Evolutionary conservation across 2,113 vertebrate species (phyloP), one percentile per base, ranked within the genome.

Genomic region (Periophthalmodon schlosseri): DNA sequence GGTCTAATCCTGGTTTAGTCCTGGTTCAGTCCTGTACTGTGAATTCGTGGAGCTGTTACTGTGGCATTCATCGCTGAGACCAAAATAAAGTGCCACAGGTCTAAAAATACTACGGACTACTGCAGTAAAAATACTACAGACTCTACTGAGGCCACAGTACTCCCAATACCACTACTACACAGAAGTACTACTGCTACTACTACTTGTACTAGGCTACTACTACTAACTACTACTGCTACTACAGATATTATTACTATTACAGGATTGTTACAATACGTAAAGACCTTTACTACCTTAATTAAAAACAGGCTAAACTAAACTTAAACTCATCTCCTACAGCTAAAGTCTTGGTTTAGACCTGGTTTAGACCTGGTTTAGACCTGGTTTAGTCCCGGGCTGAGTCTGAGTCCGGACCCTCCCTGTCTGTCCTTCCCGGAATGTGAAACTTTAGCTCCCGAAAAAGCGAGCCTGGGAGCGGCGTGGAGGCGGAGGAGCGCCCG

Each of bases 81-180:
- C 36, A 92, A 92, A 95, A 95, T 95, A 94, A 94, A 34, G 7
- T 34, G 24, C 28, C 57, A 94, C 78, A 83, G 78, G 87, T 93
- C 93, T 92, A 94, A 60, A 57, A 60, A 60, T 60, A 60, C 57
- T 23, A 60, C 14, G n/a, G 13, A 23, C 90, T 92, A 84, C 85
- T 90, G 87, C 93, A 57, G 56, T 92, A 91, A 81, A 92, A 90
- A 92, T 91, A 88, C 88, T 79, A 87, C 89, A 71, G 86, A 87
- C 82, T 69, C 85, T 28, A 28, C 39, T 33, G 76, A 78, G 75
- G 78, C 76, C 76, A 52, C 77, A 77, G 75, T 84, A 77, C 88
- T 81, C 81, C 79, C 74, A 70, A 12, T 34, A 65, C 33, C 13
- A 77, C 66, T 57, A 58, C 21, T 58, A 58, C 56, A 23, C 56